Evolutionary conservation across 2,113 vertebrate genomes (phyloP), one percentile per base, ranked within the genome.

Genomic region (Tylochromis polylepis): DNA sequence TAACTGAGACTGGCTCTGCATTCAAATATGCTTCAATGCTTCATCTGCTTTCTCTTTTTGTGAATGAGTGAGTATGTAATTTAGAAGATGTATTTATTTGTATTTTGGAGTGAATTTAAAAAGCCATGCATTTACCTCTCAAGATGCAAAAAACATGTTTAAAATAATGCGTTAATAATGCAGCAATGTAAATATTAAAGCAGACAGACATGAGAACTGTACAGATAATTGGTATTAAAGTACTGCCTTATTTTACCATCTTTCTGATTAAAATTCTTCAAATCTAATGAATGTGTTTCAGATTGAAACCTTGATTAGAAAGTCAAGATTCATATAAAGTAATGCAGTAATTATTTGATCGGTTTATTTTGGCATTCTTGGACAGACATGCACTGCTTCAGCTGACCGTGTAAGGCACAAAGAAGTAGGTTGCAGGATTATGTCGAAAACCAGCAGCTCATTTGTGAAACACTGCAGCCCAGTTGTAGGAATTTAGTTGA

Each of bases 401-500:
- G 72, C 79, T 65, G 80, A 27, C 16, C 2, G 2, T 80, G 51
- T 72, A 38, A 79, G 22, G 55, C 46, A 34, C 43, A 77, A 60
- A 57, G 82, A 81, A 88, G 53, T 79, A 49, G 62, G 53, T 83
- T 86, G 56, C 46, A 72, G 81, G 72, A 81, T 87, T 87, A 81
- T 9, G 81, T 38, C 72, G 29, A 53, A 80, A 83, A 87, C 51
- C 70, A 83, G 49, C 58, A 36, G 81, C 58, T 58, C 57, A 56
- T 86, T 77, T 77, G 67, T 84, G 60, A 46, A 59, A 86, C 22
- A 85, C 46, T 22, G 34, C 62, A 87, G 83, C 86, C 38, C 60
- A 88, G 67, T 88, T 91, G 87, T 77, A 67, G 85, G 79, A 59
- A 84, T 89, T 83, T 60, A 78, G 60, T 79, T 87, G 34, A 89